Conservation (phyloP, 1,140 invertebrate species). For the Globodera ellingtonae region DNA sequence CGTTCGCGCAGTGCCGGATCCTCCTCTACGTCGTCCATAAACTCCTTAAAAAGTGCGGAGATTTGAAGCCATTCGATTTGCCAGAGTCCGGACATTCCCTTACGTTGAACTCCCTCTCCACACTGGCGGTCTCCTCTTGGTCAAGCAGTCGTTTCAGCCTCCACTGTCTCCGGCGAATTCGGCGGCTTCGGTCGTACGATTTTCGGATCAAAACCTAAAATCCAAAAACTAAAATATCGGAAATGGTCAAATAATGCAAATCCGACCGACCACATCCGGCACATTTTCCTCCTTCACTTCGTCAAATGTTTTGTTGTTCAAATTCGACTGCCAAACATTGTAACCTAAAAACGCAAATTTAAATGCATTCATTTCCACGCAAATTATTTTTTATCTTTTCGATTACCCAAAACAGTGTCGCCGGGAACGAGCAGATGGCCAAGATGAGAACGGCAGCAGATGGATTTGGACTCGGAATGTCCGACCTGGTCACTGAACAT, state of each 20-base stretch:
- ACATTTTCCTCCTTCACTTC: slow-evolving; percentile 54
- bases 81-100: slow-evolving; percentile 10
- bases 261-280: slow-evolving; percentile 50
- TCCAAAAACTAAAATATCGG: not conserved
- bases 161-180: slow-evolving; percentile 81
- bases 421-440: slow-evolving; percentile 89
- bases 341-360: slow-evolving; percentile 44
- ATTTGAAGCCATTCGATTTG: no score
- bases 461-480: slow-evolving; percentile 78
- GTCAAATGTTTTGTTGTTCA: slow-evolving; percentile 61
- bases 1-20: slow-evolving; percentile 83
- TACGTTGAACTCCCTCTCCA: slow-evolving; percentile 56
- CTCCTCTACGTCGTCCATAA: slow-evolving; percentile 95
- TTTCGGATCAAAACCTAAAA: slow-evolving; percentile 80
- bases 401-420: slow-evolving; percentile 82
- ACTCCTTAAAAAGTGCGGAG: slow-evolving; percentile 66
- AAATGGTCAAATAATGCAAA: not conserved
- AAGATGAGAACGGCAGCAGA: slow-evolving; percentile 83
- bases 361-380: not conserved
- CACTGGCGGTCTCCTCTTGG: slow-evolving; percentile 57
- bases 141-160: slow-evolving; percentile 82
- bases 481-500: slow-evolving; percentile 77
- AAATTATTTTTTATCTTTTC: not conserved
- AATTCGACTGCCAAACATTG: slow-evolving; percentile 58
- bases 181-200: slow-evolving; percentile 76